phyloP scores from a whole-genome alignment of 2,113 vertebrate species.

The Myrmecobius fasciatus region DNA sequence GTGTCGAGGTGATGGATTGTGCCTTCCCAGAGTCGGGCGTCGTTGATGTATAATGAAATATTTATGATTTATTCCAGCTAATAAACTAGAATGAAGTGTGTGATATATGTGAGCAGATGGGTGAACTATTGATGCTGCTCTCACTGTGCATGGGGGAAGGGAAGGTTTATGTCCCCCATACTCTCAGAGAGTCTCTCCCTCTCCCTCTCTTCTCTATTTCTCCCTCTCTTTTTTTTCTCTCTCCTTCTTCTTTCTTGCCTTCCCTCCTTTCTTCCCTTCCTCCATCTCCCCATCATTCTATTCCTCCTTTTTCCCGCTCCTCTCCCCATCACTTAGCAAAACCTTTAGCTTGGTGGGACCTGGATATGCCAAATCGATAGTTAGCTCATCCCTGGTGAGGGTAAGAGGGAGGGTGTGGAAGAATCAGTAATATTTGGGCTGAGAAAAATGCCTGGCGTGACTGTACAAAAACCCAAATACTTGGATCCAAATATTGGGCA shows the following conservation, averaged over 20 bases:
- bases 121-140: slow-evolving; percentile 86
- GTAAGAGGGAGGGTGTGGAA: background rate
- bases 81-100: slow-evolving; percentile 94
- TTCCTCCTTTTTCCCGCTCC: background rate
- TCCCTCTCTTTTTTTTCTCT: background rate
- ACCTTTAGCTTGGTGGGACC: too few relatives aligned
- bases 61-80: slow-evolving; percentile 97
- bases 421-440: background rate
- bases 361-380: too few relatives aligned
- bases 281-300: background rate
- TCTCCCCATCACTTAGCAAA: background rate
- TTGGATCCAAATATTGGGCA: background rate
- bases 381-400: background rate
- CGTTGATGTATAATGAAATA: slow-evolving; percentile 93
- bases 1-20: slow-evolving; percentile 92
- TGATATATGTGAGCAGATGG: slow-evolving; percentile 94
- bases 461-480: background rate
- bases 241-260: background rate
- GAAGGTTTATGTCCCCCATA: slow-evolving; percentile 31
- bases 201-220: background rate
- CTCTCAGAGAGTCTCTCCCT: background rate
- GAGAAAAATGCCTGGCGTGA: background rate
- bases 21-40: slow-evolving; percentile 85
- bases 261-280: background rate
- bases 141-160: slow-evolving; percentile 26